A percentile compares a stretch with the other conserved stretches of the same genome.
These are phyloP conservation scores for Chelonus insularis DNA, from an alignment of 1,140 invertebrate genomes.

Conservation along the genomic window DNA sequence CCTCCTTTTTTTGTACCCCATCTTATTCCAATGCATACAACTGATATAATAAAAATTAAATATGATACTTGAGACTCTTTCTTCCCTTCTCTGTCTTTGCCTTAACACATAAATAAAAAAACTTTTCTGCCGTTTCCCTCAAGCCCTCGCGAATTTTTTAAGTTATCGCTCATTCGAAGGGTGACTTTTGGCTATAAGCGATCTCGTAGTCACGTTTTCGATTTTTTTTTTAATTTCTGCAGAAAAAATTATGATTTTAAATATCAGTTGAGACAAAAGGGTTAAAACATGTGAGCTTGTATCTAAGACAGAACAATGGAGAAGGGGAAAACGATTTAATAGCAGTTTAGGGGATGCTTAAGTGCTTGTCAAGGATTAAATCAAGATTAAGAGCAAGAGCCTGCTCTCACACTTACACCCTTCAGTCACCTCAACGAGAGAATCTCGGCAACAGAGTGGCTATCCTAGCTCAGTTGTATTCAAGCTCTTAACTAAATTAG, in stretches of 20 bases:
- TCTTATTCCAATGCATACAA: conserved; percentile 41
- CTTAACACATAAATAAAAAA: conserved; percentile 25
- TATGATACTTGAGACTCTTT: conserved; percentile 47
- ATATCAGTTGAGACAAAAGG: neutral
- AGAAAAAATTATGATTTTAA: neutral
- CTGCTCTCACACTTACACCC: conserved; percentile 34
- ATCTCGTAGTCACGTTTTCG: neutral
- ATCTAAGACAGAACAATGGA: neutral
- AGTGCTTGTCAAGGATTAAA: conserved; percentile 61
- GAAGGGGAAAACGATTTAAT: conserved; percentile 45
- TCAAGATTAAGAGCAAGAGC: conserved; percentile 59
- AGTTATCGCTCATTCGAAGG: neutral
- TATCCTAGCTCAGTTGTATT: conserved; percentile 38
- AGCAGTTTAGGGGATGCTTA: conserved; percentile 52
- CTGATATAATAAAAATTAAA: conserved; percentile 61
- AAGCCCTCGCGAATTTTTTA: conserved; percentile 14
- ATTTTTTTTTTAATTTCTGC: neutral
- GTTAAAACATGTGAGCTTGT: conserved; percentile 6
- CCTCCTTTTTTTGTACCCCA: conserved; percentile 11
- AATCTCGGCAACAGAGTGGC: conserved; percentile 24
- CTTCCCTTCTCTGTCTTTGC: conserved; percentile 15
- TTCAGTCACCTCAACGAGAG: conserved; percentile 38
- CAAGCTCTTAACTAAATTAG: conserved; percentile 50
- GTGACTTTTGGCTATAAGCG: neutral
- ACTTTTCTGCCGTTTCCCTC: conserved; percentile 9